phyloP scores from a whole-genome alignment of 2,113 vertebrate species.

The Gobiocypris rarus region DNA sequence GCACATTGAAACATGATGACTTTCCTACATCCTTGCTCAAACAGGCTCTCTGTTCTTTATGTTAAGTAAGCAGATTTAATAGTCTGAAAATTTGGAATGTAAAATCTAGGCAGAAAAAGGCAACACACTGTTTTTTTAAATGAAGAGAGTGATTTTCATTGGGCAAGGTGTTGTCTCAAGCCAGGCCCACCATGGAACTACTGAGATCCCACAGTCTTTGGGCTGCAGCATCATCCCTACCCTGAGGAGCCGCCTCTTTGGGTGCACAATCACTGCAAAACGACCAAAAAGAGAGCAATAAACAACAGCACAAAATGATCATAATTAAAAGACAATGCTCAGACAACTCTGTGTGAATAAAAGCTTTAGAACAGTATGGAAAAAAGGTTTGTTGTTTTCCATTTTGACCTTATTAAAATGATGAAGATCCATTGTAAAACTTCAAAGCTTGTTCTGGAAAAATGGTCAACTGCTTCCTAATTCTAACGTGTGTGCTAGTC shows the following conservation, averaged over 20 bases:
- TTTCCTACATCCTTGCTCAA: background rate
- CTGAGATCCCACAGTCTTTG: conserved; percentile 76
- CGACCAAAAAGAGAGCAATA: conserved; percentile 17
- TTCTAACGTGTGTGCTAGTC: background rate
- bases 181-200: conserved; percentile 71
- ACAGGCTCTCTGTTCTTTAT: background rate
- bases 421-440: background rate
- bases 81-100: background rate
- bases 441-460: background rate
- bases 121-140: background rate
- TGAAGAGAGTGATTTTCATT: conserved; percentile 6
- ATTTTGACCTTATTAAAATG: background rate
- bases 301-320: background rate
- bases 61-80: background rate
- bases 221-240: conserved; percentile 67
- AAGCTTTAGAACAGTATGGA: background rate
- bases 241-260: conserved; percentile 65
- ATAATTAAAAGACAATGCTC: background rate
- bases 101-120: background rate
- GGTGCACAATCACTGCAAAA: conserved; percentile 71
- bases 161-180: conserved; percentile 29
- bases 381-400: background rate
- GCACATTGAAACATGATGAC: background rate
- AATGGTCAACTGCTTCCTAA: background rate
- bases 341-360: background rate